A percentile compares a stretch with the other conserved stretches of the same genome.
Conservation (phyloP, 2,888 invertebrate species). For the Euclidia mi region DNA sequence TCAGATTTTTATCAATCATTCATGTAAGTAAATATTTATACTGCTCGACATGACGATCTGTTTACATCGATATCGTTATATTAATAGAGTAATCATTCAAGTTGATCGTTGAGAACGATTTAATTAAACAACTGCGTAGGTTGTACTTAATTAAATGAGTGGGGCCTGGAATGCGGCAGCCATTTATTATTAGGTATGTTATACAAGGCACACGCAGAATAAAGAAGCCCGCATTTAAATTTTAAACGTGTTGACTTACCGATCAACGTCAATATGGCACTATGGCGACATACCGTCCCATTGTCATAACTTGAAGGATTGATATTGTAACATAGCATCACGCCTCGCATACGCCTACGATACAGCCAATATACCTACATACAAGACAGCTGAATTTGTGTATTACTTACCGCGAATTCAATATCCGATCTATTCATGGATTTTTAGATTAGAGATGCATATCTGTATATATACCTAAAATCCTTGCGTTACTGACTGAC, state of each 20-base stretch:
- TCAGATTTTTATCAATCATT: not conserved
- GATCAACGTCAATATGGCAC: conserved; percentile 73
- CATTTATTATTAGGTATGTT: conserved; percentile 74
- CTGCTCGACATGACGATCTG: not conserved
- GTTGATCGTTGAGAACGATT: conserved; percentile 36
- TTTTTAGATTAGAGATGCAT: too few species aligned
- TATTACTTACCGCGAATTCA: too few species aligned
- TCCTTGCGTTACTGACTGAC: too few species aligned
- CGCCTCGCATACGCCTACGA: too few species aligned
- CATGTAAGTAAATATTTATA: not conserved
- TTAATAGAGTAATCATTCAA: conserved; percentile 41
- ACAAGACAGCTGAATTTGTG: too few species aligned
- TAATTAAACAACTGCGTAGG: conserved; percentile 47
- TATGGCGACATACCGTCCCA: conserved; percentile 48
- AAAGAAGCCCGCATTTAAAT: conserved; percentile 80
- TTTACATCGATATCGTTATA: not conserved
- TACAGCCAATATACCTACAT: too few species aligned
- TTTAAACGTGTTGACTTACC: conserved; percentile 74
- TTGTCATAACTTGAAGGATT: conserved; percentile 57
- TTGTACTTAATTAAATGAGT: conserved; percentile 55
- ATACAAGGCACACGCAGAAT: conserved; percentile 75
- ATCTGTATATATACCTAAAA: too few species aligned
- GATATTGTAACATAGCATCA: conserved; percentile 14
- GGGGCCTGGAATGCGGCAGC: conserved; percentile 84
- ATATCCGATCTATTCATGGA: too few species aligned